Evolutionary conservation across 2,113 vertebrate species (phyloP).

Genomic region (Triplophysa tibetana): DNA sequence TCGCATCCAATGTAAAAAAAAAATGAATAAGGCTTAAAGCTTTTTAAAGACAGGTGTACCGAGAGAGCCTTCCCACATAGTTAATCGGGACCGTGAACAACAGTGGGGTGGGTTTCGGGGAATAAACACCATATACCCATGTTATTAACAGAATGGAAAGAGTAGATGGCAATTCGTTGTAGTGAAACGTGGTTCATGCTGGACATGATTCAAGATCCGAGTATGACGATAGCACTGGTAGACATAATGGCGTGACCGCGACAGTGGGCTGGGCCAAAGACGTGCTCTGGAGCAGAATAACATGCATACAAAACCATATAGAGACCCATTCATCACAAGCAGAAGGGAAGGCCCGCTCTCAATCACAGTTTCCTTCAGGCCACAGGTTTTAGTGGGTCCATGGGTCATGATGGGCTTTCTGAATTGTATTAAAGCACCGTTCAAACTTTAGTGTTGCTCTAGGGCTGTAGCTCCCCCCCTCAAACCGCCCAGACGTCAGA

Average conservation of each 20-base stretch:
- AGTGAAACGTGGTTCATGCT: conserved; percentile 5
- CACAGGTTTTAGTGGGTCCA: not conserved
- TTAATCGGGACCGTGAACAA: not conserved
- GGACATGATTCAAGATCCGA: not conserved
- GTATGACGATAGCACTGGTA: not conserved
- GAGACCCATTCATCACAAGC: not conserved
- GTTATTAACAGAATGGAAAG: conserved; percentile 23
- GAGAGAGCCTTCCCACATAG: conserved; percentile 5
- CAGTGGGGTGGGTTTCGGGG: not conserved
- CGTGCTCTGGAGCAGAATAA: conserved; percentile 46
- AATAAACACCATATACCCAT: not conserved
- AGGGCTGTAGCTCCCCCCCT: not conserved
- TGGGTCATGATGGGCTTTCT: conserved; percentile 11
- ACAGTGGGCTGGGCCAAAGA: conserved; percentile 13
- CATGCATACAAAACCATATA: conserved; percentile 52
- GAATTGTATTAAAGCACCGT: conserved; percentile 13
- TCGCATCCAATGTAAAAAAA: conserved; percentile 34
- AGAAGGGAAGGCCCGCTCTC: conserved; percentile 22
- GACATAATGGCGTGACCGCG: not conserved
- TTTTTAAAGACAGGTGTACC: conserved; percentile 21
- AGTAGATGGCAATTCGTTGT: conserved; percentile 18
- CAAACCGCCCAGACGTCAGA: not conserved
- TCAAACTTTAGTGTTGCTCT: conserved; percentile 20
- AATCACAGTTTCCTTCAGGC: conserved; percentile 3
- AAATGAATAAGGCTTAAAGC: conserved; percentile 46